Evolutionary conservation across 1,140 invertebrate species (phyloP).

Genomic region (Magallana ariakensis): DNA sequence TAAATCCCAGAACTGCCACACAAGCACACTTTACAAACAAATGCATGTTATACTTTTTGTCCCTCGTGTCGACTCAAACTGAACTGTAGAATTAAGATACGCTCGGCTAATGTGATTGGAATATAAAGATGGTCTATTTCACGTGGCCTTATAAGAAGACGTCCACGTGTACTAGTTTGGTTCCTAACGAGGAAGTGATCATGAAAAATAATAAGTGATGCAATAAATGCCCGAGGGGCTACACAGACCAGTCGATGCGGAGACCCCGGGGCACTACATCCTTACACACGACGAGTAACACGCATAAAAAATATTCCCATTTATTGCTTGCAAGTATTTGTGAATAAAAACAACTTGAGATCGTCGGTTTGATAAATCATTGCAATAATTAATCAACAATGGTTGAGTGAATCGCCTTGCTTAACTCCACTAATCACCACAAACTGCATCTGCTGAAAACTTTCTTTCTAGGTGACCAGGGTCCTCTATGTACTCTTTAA

Average conservation of each 20-base stretch:
- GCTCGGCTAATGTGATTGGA: neutral
- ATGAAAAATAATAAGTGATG: neutral
- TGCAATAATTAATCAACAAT: slow-evolving; percentile 3
- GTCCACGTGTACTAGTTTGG: slow-evolving; percentile 7
- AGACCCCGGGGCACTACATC: neutral
- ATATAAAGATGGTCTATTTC: slow-evolving; percentile 34
- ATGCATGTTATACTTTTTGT: neutral
- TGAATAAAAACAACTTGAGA: neutral
- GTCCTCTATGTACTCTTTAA: too few species aligned
- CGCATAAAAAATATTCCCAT: neutral
- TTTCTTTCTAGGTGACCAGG: too few species aligned
- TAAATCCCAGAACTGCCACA: neutral
- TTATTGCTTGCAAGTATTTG: neutral
- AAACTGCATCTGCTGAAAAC: neutral
- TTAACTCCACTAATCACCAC: neutral
- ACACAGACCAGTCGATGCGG: neutral
- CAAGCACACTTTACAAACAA: neutral
- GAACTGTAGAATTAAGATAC: neutral
- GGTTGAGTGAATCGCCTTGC: neutral
- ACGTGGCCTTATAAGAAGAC: slow-evolving; percentile 31
- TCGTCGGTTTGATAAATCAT: neutral
- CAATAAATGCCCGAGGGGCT: neutral
- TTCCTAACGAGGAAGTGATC: slow-evolving; percentile 2
- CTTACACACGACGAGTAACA: neutral
- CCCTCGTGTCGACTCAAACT: neutral